Base-by-base conservation (phyloP, 2,113 vertebrate genomes). In the Serranochromis macrocephalus region DNA sequence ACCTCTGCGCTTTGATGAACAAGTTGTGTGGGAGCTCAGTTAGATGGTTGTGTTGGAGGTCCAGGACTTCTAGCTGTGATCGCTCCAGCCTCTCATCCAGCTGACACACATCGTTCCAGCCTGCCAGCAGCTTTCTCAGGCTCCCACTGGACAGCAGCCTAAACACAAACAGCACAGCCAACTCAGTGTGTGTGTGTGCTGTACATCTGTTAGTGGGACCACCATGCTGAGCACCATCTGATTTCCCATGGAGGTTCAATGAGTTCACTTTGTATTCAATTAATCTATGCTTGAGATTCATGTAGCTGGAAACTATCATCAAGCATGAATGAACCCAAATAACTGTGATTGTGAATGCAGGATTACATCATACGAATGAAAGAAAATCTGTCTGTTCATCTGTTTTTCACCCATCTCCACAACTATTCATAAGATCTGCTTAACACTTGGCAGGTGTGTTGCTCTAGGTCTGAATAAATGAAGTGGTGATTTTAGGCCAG, bases 21-120 rank as follows among this genome's bases (percentile, higher is more conserved):
- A 99, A 96, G 94, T 96, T 97, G 47, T 97, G 94, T 0, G 99
- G 98, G 63, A 99, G 97, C 94, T 99, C 98, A 0, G 89, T 88
- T 9, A 99, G 96, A 80, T 96, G 96, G 96, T 99, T 99, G 96
- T 99, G 99, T 14, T 99, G 99, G 21, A 99, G 95, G 0, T 99
- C 99, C 79, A 99, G 94, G 73, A 99, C 97, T 91, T 99, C 98
- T 16, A 99, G 96, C 2, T 97, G 97, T 0, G 93, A 98, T 9
- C 94, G 91, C 54, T 99, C 98, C 0, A 98, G 94, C 49, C 96
- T 93, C 79, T 99, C 98, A 0, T 97, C 97, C 14, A 99, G 96
- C 68, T 91, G 95, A 40, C 93, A 92, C 86, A 99, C 93, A 83
- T 93, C 31, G 89, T 99, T 99, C 93, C 99, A 97, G 83, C 98